Evolutionary conservation across 2,797 vertebrate species (phyloP), one percentile per base, ranked within the genome.

Genomic region (Darevskia nairensis): DNA sequence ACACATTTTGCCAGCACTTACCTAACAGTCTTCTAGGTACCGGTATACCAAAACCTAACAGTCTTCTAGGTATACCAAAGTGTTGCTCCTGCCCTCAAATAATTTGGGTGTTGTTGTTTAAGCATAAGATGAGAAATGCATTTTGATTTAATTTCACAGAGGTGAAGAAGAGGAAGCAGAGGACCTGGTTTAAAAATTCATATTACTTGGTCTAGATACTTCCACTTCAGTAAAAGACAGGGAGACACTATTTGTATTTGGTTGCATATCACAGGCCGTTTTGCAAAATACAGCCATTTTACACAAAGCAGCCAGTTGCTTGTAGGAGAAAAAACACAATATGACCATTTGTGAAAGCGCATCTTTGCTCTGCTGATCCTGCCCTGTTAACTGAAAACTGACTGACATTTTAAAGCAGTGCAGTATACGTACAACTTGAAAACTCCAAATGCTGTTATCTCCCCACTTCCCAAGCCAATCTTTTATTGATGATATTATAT

Each of bases 381-480:
- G 7, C n/a, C 39, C 10, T 46, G 3, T 80, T 64, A 46, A 15
- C 10, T 79, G 35, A 79, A 72, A 72, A 4, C 71, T 76, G 44
- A 76, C 69, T 15, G 27, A 46, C 46, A 76, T 80, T 64, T 85
- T 23, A 85, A n/a, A 89, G 74, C n/a, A 59, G 32, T 69, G 61
- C 6, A 59, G 50, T 8, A 4, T 76, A 41, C 32, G 9, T 76
- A 41, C 32, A 82, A 55, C 23, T 39, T 85, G 74, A 55, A 89
- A 89, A 85, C 32, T 23, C 23, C 41, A 76, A 59, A 68, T 75
- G 61, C 44, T 86, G 61, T n/a, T 39, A 4, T 25, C 8, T 59
- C 29, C 41, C 21, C 21, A 19, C 29, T 21, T 59, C 23, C 27
- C 69, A 44, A 68, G 71, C 41, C 29, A 76, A 64, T n/a, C 44